A percentile compares a stretch with the other conserved stretches of the same genome.
Evolutionary conservation across 2,797 vertebrate genomes (phyloP).

Genomic region (Clarias fuscus): DNA sequence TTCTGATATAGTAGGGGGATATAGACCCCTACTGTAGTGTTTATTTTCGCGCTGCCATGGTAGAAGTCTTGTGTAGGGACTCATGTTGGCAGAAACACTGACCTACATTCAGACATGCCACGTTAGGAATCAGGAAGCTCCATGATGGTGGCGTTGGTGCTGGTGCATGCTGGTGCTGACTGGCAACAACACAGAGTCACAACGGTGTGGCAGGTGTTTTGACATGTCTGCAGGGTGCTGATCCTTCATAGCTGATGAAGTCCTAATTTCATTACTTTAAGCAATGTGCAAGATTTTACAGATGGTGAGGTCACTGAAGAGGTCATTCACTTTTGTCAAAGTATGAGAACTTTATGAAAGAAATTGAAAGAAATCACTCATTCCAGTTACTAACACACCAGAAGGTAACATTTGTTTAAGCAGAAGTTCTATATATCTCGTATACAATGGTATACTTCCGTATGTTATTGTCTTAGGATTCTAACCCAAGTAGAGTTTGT

Average conservation of each 20-base stretch:
- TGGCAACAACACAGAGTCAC: conserved; percentile 43
- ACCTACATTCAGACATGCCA: conserved; percentile 61
- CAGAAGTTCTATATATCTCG: not conserved
- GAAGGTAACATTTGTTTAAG: not conserved
- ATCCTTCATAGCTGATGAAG: not conserved
- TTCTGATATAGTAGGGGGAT: not conserved
- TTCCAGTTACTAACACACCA: not conserved
- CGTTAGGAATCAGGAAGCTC: conserved; percentile 47
- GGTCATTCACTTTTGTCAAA: not conserved
- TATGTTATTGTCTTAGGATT: not conserved
- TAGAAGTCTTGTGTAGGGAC: conserved; percentile 37
- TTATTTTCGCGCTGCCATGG: conserved; percentile 50
- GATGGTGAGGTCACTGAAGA: not conserved
- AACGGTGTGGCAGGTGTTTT: conserved; percentile 45
- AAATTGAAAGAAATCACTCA: not conserved
- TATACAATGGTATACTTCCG: not conserved
- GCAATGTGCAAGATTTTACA: not conserved
- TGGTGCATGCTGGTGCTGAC: conserved; percentile 30
- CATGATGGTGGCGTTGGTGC: conserved; percentile 18
- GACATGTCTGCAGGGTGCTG: conserved; percentile 29
- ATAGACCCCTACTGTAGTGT: conserved; percentile 36
- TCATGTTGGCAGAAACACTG: conserved; percentile 49
- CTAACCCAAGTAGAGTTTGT: not conserved
- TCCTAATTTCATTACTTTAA: not conserved
- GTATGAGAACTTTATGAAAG: not conserved